Evolutionary conservation across 2,797 vertebrate species (phyloP).

Genomic region (Varecia variegata): DNA sequence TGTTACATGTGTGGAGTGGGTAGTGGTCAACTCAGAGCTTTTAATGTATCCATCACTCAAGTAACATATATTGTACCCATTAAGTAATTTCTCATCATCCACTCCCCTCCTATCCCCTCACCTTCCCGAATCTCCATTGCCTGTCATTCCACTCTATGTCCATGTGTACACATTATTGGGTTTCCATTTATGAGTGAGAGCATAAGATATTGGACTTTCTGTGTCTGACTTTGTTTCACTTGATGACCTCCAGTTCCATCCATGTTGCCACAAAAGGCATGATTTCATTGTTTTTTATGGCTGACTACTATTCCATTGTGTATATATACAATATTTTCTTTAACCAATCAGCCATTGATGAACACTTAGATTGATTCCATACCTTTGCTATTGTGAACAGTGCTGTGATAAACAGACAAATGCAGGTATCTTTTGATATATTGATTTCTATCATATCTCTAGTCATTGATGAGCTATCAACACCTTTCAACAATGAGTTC

Average conservation of each 20-base stretch:
- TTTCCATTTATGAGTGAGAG: background rate
- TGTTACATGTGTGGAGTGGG: background rate
- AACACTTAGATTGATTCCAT: background rate
- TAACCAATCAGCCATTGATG: background rate
- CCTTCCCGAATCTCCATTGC: background rate
- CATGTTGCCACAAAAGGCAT: background rate
- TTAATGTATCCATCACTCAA: background rate
- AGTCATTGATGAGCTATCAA: constrained; percentile 53
- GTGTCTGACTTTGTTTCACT: background rate
- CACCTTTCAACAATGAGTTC: constrained; percentile 46
- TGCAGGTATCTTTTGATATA: background rate
- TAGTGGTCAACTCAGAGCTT: background rate
- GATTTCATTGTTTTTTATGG: background rate
- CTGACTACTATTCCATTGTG: background rate
- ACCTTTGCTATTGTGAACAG: background rate
- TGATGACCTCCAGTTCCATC: background rate
- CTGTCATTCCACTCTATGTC: background rate
- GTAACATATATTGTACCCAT: background rate
- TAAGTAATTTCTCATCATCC: background rate
- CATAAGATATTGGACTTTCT: background rate
- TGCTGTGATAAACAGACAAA: background rate
- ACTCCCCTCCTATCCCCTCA: background rate
- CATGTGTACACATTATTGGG: background rate
- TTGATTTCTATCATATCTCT: constrained; percentile 43
- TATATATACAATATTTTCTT: background rate